Evolutionary conservation across 2,888 invertebrate species (phyloP).

Genomic region (Octonoba sinensis): DNA sequence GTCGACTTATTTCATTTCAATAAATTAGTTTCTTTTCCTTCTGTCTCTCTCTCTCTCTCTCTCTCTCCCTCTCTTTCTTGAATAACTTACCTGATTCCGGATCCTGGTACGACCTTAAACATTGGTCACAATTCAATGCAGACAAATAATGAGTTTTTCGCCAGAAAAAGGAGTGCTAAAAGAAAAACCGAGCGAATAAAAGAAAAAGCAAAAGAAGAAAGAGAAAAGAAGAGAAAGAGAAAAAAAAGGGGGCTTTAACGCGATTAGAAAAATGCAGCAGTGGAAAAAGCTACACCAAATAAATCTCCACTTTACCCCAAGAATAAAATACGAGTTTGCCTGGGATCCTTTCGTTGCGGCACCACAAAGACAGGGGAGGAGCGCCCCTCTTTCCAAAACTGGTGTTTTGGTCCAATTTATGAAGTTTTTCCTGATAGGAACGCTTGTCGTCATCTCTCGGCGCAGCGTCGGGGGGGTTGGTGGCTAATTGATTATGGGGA

Average conservation of each 20-base stretch:
- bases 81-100: conserved; percentile 40
- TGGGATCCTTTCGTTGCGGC: conserved; percentile 32
- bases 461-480: neutral
- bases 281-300: conserved; percentile 58
- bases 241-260: conserved; percentile 27
- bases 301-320: conserved; percentile 30
- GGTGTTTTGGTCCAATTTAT: conserved; percentile 55
- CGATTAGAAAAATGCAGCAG: conserved; percentile 48
- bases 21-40: too few species aligned
- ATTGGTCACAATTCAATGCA: conserved; percentile 40
- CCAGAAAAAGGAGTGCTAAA: conserved; percentile 15
- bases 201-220: conserved; percentile 2
- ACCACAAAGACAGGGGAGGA: conserved; percentile 34
- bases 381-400: conserved; percentile 13
- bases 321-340: conserved; percentile 32
- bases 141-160: conserved; percentile 50
- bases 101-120: conserved; percentile 17
- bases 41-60: too few species aligned
- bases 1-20: too few species aligned
- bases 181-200: neutral
- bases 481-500: neutral
- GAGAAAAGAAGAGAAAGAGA: conserved; percentile 1
- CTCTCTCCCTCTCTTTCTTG: too few species aligned
- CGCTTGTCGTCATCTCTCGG: conserved; percentile 8
- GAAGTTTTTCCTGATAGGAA: conserved; percentile 24